Evolutionary conservation across 2,888 invertebrate genomes (phyloP), one percentile per base, ranked within the genome.

Genomic region (Stegophylla sp.): DNA sequence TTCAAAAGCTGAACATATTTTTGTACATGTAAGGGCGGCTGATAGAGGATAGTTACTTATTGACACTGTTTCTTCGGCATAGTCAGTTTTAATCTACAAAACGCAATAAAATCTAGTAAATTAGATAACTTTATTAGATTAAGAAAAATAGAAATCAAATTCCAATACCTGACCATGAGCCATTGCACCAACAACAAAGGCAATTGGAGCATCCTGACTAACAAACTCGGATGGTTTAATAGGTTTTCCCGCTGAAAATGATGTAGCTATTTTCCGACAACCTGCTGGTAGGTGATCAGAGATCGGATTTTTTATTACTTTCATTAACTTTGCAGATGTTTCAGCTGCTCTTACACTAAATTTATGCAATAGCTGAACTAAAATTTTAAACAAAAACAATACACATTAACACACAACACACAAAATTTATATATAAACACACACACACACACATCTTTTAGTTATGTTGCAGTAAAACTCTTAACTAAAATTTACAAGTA

Each of bases 31-130:
- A 82, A 98, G 89, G 13, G 99, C 99, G 28, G 95, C 99, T 53
- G 98, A 98, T 56, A 99, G 88, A 3, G 98, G 99, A 88, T 97
- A 98, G 86, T 94, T 95, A 86, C 97, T 97, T 81, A 99, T 94
- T 3, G 98, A 96, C 85, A 95, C 89, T 0, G 91, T 91, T 83
- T 94, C 94, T 88, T 99, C 98, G 1, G 92, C 91, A 87, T 98
- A 99, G 87, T 98, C 96, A 1, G 88, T 87, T 81, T 89, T 87
- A 9, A 92, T 88, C 90, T 91, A 69, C 48, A 5, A 63, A 41
- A 81, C n/a, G n/a, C n/a, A 64, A 23, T 28, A 45, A 81, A 9
- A 51, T 12, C 41, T 41, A 12, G 26, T 23, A 17, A n/a, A n/a
- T n/a, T n/a, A 1, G 9, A 4, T 23, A 28, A 3, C 34, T 34